Evolutionary conservation across 2,113 vertebrate species (phyloP), one percentile per base, ranked within the genome.

Genomic region (Rhinopomastus cyanomelas): DNA sequence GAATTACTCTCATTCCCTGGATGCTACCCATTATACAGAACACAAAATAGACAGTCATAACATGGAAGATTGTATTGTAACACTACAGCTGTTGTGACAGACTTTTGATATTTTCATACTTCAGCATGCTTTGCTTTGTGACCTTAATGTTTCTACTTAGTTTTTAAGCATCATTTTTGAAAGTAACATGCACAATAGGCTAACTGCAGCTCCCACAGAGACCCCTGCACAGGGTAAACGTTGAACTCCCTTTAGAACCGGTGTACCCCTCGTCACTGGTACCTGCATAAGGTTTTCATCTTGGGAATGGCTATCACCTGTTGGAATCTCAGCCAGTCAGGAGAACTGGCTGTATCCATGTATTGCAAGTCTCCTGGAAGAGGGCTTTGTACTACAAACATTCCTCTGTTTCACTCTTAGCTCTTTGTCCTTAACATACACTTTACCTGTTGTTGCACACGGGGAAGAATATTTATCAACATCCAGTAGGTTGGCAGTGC

Each of bases 11-110:
- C 77, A 73, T 88, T 93, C 84, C 55, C 90, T 95, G 94, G 90
- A 88, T 96, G 66, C 86, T 81, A 53, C 84, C 94, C 93, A 93
- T 95, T 93, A 89, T 93, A 86, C 86, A 90, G 88, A 92, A 61
- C 90, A 88, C 83, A 89, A 94, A 95, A 91, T 95, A 94, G 79
- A 96, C 81, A 88, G 94, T 91, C 88, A 53, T 93, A 90, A 91
- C 88, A 76, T 94, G 88, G 93, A 94, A 92, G 88, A 86, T 75
- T 95, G 88, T 95, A 90, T 91, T 95, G 86, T 95, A 92, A 93
- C 88, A 86, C 91, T 93, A 88, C 91, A 89, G 85, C 88, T 96
- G 89, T 92, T 94, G 91, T 93, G 92, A 90, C 91, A 93, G 95
- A 85, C 81, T 95, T 90, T 86, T 88, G 88, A 69, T 91, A 76